phyloP scores from a whole-genome alignment of 2,113 vertebrate species.

The Dromas ardeola region DNA sequence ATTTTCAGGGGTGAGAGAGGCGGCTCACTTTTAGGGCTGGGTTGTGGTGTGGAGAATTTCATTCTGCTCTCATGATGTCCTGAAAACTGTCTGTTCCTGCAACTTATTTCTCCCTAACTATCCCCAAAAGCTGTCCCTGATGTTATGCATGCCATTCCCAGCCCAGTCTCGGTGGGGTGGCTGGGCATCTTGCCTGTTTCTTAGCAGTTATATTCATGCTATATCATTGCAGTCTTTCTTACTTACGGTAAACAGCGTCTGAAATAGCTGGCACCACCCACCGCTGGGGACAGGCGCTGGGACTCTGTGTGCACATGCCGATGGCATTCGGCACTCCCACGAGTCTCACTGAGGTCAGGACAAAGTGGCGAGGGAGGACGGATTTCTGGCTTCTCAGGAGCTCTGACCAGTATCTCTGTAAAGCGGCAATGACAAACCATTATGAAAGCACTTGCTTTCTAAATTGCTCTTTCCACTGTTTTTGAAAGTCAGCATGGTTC shows the following conservation, averaged over 20 bases:
- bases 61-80: not conserved
- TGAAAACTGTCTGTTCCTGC: not conserved
- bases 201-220: not conserved
- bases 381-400: not conserved
- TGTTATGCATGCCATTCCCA: rapidly evolving
- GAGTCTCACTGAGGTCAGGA: not conserved
- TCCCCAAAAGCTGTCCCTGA: not conserved
- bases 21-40: not conserved
- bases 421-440: not conserved
- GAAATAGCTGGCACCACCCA: not conserved
- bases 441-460: not conserved
- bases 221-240: not conserved
- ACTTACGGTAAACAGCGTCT: not conserved
- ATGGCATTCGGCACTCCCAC: rapidly evolving
- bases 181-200: not conserved
- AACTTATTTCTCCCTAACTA: not conserved
- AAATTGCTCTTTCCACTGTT: not conserved
- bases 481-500: not conserved
- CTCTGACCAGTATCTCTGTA: not conserved
- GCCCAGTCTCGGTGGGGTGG: not conserved
- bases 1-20: not conserved
- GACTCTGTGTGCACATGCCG: rapidly evolving
- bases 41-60: not conserved
- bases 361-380: rapidly evolving
- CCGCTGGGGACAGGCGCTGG: not conserved